Conservation (phyloP, 2,888 invertebrate genomes). For the Hemaris fuciformis region DNA sequence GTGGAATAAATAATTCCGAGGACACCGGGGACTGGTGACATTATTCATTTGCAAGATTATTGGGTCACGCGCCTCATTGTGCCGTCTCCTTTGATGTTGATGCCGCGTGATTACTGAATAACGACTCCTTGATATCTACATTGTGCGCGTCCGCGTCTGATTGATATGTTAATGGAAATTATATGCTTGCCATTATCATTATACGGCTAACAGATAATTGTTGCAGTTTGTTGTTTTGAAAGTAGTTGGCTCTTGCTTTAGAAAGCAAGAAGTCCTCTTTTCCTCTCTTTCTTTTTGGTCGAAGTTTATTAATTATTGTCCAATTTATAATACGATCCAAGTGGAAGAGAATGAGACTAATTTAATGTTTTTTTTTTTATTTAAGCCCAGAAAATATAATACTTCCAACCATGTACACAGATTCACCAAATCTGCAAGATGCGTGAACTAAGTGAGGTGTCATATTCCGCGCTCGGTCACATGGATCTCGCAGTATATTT, state of each 20-base stretch:
- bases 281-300: no score
- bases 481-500: not conserved
- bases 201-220: not conserved
- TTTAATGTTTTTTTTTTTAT: not conserved
- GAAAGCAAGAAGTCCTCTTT: no score
- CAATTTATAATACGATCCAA: no score
- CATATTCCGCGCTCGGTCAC: not conserved
- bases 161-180: constrained; percentile 8
- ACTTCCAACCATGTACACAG: no score
- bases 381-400: no score
- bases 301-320: no score
- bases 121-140: constrained; percentile 13
- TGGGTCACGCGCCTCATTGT: constrained; percentile 32
- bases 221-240: not conserved
- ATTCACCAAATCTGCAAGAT: not conserved
- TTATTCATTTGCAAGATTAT: constrained; percentile 48
- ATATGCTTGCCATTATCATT: not conserved
- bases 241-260: not conserved
- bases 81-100: constrained; percentile 23
- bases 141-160: not conserved
- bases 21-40: constrained; percentile 28
- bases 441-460: not conserved
- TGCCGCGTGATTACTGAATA: constrained; percentile 22
- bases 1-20: constrained; percentile 52
- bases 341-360: no score